Evolutionary conservation across 1,140 invertebrate genomes (phyloP).

Genomic region (Acromyrmex echinatior): DNA sequence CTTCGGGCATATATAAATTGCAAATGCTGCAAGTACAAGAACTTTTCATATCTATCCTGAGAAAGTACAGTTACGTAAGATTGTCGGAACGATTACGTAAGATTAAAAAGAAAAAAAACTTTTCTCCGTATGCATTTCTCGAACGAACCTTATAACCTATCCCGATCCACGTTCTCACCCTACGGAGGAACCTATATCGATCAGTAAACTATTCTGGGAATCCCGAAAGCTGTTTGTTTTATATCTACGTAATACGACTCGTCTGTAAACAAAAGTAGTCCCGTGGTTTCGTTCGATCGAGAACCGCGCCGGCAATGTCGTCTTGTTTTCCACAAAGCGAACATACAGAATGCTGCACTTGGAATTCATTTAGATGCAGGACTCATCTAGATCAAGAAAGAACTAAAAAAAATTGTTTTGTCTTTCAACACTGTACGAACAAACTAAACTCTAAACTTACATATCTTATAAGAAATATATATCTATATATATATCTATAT

Average conservation of each 20-base stretch:
- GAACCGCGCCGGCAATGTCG: neutral
- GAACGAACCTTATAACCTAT: constrained; percentile 14
- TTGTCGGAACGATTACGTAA: constrained; percentile 31
- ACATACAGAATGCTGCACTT: neutral
- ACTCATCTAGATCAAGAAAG: neutral
- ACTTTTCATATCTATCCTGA: constrained; percentile 30
- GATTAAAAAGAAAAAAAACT: constrained; percentile 39
- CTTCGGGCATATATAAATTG: constrained; percentile 7
- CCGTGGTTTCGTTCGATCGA: constrained; percentile 40
- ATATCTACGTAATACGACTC: constrained; percentile 48
- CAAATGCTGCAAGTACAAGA: constrained; percentile 21
- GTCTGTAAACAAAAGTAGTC: constrained; percentile 52
- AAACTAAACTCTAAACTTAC: neutral
- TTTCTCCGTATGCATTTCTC: constrained; percentile 8
- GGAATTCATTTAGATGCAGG: constrained; percentile 1
- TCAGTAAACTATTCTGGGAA: constrained; percentile 46
- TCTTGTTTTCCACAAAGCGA: constrained; percentile 9
- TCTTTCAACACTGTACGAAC: neutral
- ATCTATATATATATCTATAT: too few relatives aligned
- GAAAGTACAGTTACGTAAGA: constrained; percentile 19
- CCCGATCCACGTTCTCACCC: constrained; percentile 9
- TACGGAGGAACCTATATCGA: constrained; percentile 19
- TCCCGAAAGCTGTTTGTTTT: constrained; percentile 58
- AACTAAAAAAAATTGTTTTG: neutral
- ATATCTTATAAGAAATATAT: neutral